These are phyloP conservation scores for Lipotes vexillifer DNA, from an alignment of 2,113 vertebrate species.

Conservation along the genomic window DNA sequence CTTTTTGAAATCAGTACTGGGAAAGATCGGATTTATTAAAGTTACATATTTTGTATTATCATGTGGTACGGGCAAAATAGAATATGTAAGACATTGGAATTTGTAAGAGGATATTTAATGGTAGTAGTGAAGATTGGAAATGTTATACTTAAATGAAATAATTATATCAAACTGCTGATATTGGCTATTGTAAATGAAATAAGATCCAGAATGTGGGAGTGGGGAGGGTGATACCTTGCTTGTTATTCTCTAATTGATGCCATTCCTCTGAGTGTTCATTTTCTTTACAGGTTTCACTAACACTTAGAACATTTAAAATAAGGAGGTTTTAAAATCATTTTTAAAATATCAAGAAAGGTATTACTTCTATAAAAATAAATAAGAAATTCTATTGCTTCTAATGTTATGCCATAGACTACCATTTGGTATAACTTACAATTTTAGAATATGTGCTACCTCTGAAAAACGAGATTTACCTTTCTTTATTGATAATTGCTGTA, in stretches of 20 bases:
- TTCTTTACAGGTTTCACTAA: neutral
- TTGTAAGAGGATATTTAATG: neutral
- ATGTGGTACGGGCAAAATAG: neutral
- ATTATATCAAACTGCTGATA: neutral
- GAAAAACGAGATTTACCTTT: conserved; percentile 28
- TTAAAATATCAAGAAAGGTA: neutral
- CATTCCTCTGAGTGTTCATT: neutral
- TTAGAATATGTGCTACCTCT: neutral
- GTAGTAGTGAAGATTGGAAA: neutral
- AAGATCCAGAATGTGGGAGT: neutral
- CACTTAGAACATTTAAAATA: neutral
- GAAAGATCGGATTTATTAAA: conserved; percentile 18
- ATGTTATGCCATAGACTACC: neutral
- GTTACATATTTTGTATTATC: neutral
- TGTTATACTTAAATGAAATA: neutral
- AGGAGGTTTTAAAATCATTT: neutral
- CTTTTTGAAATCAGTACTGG: neutral
- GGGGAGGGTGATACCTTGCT: neutral
- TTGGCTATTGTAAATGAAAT: neutral
- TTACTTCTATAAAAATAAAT: neutral
- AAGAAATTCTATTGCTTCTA: neutral
- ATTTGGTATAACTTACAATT: neutral
- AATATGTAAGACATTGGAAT: neutral
- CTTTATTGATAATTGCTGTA: conserved; percentile 33
- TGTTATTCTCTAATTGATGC: neutral